Percentiles rank a stretch among this genome's conserved stretches.
phyloP scores from a whole-genome alignment of 2,888 invertebrate species.

The Geophilus truncorum region DNA sequence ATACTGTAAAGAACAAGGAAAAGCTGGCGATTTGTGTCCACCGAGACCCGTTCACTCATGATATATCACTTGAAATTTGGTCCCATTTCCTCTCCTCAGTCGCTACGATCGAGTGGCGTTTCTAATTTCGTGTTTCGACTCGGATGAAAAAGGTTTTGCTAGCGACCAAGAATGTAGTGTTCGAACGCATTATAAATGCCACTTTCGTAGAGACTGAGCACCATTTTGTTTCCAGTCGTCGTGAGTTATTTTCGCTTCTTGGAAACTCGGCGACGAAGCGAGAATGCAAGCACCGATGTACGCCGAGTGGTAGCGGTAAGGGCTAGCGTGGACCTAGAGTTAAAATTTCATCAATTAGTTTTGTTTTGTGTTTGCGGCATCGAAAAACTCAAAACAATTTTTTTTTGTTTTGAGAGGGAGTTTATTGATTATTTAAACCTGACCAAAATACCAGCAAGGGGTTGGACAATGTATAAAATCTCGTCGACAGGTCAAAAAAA shows the following conservation, averaged over 20 bases:
- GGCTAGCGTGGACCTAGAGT: slow-evolving; percentile 54
- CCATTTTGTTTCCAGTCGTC: slow-evolving; percentile 43
- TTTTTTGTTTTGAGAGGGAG: background rate
- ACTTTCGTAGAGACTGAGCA: slow-evolving; percentile 40
- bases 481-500: no score
- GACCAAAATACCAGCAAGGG: no score
- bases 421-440: no score
- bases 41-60: background rate
- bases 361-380: no score
- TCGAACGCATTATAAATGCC: slow-evolving; percentile 39
- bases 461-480: no score
- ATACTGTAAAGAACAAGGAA: background rate
- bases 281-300: slow-evolving; percentile 57
- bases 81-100: background rate
- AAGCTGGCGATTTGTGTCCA: background rate
- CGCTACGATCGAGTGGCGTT: background rate
- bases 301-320: slow-evolving; percentile 57
- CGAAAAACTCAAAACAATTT: no score
- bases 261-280: slow-evolving; percentile 49
- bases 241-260: slow-evolving; percentile 44
- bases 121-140: background rate
- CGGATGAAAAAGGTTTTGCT: background rate
- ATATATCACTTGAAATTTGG: background rate
- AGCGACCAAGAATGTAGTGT: background rate
- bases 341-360: background rate